Evolutionary conservation across 1,140 invertebrate species (phyloP), one percentile per base, ranked within the genome.

Genomic region (Drosophila sp.): DNA sequence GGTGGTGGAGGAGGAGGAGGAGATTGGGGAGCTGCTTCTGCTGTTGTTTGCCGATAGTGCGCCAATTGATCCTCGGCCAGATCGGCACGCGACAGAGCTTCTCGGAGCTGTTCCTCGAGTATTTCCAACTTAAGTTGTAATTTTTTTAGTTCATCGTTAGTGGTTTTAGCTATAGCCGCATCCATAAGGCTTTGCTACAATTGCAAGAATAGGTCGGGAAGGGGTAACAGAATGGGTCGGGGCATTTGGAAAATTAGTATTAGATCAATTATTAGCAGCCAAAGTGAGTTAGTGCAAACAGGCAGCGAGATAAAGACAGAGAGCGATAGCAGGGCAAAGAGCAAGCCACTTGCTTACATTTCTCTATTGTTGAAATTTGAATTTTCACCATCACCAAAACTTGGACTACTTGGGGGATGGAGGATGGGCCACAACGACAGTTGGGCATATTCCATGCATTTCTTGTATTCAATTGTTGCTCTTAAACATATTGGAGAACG

Each of bases 91-190:
- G 68, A 60, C 30, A 78, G 54, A 8, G 91, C 86, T 47, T 79
- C 62, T 41, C 79, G 80, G 67, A 92, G 70, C 63, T 92, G 86
- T 67, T 90, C 86, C 85, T 92, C 91, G 40, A 92, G 73, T 58
- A 92, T 91, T 68, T 91, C 86, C 79, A 92, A 80, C 90, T 91
- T 92, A 78, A 92, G 70, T 83, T 90, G 86, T 76, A 92, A 90
- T 77, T 87, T 90, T 89, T 92, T 90, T 85, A 92, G 76, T 91
- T 92, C 91, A 78, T 91, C 91, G 83, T 91, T 91, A 91, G 89
- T 91, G 83, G 76, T 82, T 86, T 91, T 91, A 82, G 87, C 78
- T 72, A 92, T 92, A 76, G 90, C 89, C 82, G 89, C 87, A 77
- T 92, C 91, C 89, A 92, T 81, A 62, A 91, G 79, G 80, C 47